Evolutionary conservation across 2,113 vertebrate genomes (phyloP).

Genomic region (Glaucomys volans): DNA sequence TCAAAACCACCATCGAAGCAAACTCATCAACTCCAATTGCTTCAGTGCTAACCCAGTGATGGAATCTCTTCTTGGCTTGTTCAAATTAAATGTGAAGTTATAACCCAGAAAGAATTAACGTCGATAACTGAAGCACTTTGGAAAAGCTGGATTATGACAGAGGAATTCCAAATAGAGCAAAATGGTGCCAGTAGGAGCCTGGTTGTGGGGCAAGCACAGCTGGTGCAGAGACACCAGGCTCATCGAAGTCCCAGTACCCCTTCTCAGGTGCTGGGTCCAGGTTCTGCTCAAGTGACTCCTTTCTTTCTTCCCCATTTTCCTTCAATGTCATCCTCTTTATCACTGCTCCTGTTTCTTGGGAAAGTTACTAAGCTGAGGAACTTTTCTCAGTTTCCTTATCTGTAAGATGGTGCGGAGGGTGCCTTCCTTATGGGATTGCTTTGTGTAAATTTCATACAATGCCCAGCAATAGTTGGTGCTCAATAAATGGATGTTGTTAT

Average conservation of each 20-base stretch:
- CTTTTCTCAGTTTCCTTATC: background rate
- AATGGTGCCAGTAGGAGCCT: background rate
- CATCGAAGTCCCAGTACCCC: too few relatives aligned
- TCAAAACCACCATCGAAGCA: background rate
- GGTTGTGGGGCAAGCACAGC: background rate
- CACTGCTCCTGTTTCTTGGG: background rate
- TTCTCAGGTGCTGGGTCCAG: background rate
- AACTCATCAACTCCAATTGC: background rate
- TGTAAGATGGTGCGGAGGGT: background rate
- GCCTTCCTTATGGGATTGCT: background rate
- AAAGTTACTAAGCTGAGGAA: background rate
- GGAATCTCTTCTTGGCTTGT: background rate
- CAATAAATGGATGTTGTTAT: background rate
- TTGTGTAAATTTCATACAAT: background rate
- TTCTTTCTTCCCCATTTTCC: background rate
- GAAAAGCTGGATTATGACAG: background rate
- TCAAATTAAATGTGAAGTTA: slow-evolving; percentile 47
- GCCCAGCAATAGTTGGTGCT: background rate
- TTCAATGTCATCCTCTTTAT: background rate
- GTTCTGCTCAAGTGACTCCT: background rate
- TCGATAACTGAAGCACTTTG: background rate
- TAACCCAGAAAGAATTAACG: slow-evolving; percentile 15
- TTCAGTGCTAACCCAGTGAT: background rate
- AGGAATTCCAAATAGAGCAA: background rate
- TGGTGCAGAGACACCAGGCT: fast-evolving